Percentiles rank a stretch among this genome's conserved stretches.
These are phyloP conservation scores for Eupsittula cactorum DNA, from an alignment of 2,113 vertebrate species.

Conservation along the genomic window DNA sequence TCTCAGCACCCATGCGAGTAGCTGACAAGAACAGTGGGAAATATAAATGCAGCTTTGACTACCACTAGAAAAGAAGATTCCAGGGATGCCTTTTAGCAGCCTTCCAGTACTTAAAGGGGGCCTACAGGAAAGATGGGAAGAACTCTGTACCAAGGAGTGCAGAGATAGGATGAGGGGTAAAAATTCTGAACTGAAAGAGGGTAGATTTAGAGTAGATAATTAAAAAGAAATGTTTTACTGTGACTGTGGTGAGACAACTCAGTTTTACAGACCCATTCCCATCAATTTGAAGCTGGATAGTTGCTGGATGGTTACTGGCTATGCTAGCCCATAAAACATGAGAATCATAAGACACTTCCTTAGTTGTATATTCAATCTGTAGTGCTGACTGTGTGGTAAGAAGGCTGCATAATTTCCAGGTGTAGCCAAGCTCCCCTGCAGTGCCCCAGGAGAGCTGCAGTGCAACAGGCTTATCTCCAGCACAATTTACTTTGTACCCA, in stretches of 20 bases:
- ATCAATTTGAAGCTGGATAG: neutral
- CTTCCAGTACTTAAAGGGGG: rapidly evolving
- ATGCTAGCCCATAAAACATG: neutral
- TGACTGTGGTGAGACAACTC: neutral
- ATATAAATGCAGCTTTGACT: neutral
- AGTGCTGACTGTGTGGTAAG: neutral
- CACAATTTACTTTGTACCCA: neutral
- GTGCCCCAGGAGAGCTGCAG: neutral
- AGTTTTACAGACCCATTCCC: neutral
- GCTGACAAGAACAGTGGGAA: neutral
- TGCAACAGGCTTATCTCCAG: neutral
- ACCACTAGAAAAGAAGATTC: neutral
- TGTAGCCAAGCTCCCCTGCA: neutral
- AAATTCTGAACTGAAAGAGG: too few relatives aligned
- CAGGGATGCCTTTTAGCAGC: too few relatives aligned
- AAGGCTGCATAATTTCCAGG: neutral
- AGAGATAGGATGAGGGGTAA: rapidly evolving
- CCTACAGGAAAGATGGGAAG: rapidly evolving
- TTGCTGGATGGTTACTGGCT: neutral
- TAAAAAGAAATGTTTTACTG: neutral
- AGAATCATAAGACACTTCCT: neutral
- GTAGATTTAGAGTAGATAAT: neutral
- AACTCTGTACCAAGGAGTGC: too few relatives aligned
- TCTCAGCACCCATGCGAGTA: rapidly evolving
- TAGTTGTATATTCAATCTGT: neutral